phyloP scores from a whole-genome alignment of 2,888 invertebrate genomes.

The Merodon equestris region DNA sequence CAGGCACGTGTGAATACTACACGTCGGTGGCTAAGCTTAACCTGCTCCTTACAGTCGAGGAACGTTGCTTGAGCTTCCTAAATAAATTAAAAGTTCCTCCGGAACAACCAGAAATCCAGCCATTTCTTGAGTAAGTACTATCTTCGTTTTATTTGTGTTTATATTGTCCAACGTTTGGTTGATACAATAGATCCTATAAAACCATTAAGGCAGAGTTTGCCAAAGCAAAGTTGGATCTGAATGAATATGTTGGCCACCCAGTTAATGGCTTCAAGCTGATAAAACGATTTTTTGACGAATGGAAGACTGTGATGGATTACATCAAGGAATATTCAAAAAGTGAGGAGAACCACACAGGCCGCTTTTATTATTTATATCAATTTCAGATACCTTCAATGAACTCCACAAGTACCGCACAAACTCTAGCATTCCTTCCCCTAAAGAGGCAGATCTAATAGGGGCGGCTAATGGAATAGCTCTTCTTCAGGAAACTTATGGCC shows the following conservation, averaged over 20 bases:
- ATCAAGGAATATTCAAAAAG: not conserved
- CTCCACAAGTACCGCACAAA: no score
- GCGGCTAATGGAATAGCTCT: not conserved
- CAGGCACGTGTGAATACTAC: constrained; percentile 57
- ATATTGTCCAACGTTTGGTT: no score
- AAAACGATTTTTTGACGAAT: constrained; percentile 92
- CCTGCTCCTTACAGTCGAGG: constrained; percentile 53
- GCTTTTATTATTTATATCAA: not conserved
- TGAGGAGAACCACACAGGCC: not conserved
- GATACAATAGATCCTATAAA: no score
- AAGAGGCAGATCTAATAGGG: constrained; percentile 74
- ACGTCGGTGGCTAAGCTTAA: constrained; percentile 55
- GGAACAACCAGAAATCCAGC: not conserved
- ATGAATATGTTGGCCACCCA: constrained; percentile 89
- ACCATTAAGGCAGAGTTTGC: not conserved
- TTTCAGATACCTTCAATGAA: not conserved
- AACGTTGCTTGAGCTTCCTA: constrained; percentile 19
- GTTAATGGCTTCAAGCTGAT: constrained; percentile 94
- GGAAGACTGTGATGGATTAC: constrained; percentile 77
- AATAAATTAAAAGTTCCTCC: not conserved
- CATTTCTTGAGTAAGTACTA: no score
- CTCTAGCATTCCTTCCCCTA: no score
- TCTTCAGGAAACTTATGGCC: not conserved
- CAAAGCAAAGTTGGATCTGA: not conserved
- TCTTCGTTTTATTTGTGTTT: no score